A percentile compares a stretch with the other conserved stretches of the same genome.
phyloP scores from a whole-genome alignment of 2,888 invertebrate genomes.

The Diarsia mendica region DNA sequence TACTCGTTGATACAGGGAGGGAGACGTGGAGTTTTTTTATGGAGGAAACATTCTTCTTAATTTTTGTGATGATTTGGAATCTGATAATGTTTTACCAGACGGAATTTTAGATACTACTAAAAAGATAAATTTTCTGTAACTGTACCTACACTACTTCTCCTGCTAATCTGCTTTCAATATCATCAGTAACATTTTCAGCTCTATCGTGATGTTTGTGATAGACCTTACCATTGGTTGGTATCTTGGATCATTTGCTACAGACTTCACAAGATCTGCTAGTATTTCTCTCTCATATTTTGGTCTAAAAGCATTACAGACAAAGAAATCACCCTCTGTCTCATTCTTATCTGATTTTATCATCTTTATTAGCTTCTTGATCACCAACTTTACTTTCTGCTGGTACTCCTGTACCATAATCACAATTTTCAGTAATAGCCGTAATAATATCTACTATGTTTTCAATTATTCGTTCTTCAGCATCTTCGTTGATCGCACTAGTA shows the following conservation, averaged over 20 bases:
- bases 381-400: background rate
- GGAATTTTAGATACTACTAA: background rate
- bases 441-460: slow-evolving; percentile 4
- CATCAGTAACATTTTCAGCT: background rate
- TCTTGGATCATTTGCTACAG: background rate
- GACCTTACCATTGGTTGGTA: background rate
- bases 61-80: slow-evolving; percentile 1
- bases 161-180: background rate
- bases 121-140: background rate
- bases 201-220: background rate
- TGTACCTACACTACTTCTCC: background rate
- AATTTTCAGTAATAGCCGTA: background rate
- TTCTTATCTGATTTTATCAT: background rate
- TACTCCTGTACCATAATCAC: background rate
- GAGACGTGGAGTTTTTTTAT: slow-evolving; percentile 16
- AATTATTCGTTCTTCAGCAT: background rate
- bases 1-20: slow-evolving; percentile 73
- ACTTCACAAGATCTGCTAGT: background rate
- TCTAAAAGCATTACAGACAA: background rate
- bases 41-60: slow-evolving; percentile 14
- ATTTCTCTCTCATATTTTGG: background rate
- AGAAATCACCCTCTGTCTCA: background rate
- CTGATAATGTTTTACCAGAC: background rate
- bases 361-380: background rate
- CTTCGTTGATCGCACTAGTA: background rate